These are phyloP conservation scores for Poeciliopsis paucimaculata DNA, from an alignment of 2,797 vertebrate genomes.

Conservation along the genomic window DNA sequence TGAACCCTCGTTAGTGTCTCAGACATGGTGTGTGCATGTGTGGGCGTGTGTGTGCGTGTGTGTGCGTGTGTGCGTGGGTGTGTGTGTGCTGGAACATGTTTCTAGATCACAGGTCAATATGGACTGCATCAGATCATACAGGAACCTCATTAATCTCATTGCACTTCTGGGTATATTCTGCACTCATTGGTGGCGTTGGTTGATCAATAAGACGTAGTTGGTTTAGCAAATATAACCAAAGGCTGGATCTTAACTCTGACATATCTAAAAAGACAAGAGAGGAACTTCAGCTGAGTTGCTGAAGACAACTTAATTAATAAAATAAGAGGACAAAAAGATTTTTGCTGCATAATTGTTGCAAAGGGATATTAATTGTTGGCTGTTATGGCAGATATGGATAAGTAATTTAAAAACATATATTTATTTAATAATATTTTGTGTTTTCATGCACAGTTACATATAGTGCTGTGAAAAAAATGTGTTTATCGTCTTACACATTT, in stretches of 20 bases:
- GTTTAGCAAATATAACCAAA: conserved; percentile 48
- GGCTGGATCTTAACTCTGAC: conserved; percentile 22
- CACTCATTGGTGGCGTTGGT: conserved; percentile 56
- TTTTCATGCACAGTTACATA: background rate
- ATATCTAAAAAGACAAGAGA: conserved; percentile 23
- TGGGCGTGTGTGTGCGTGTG: conserved; percentile 30
- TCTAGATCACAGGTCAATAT: conserved; percentile 64
- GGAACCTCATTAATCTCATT: conserved; percentile 67
- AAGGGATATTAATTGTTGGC: background rate
- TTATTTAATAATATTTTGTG: background rate
- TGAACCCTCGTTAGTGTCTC: conserved; percentile 73
- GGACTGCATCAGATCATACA: conserved; percentile 71
- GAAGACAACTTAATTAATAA: background rate
- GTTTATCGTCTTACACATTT: background rate
- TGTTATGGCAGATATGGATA: background rate
- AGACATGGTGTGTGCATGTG: conserved; percentile 37
- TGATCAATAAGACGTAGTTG: conserved; percentile 48
- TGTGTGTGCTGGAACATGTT: conserved; percentile 43
- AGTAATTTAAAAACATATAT: background rate
- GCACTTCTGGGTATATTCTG: conserved; percentile 34
- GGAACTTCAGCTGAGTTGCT: background rate
- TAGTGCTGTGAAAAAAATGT: background rate
- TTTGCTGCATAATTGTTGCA: background rate
- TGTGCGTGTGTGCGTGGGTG: conserved; percentile 28
- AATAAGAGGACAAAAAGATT: background rate